Base-by-base conservation (phyloP, 2,888 invertebrate genomes). In the Eristalis pertinax region DNA sequence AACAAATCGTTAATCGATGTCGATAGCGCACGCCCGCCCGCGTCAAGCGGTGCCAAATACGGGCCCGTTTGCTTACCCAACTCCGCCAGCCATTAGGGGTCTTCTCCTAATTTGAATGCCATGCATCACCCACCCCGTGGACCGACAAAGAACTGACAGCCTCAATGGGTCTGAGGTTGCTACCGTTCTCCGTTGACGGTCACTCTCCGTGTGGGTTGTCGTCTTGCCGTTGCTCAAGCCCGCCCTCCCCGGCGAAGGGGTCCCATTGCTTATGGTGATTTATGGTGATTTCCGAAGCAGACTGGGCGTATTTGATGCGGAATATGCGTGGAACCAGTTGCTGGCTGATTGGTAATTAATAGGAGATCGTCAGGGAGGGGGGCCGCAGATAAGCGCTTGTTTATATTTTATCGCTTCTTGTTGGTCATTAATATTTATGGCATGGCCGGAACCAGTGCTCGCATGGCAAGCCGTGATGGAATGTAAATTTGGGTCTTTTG, bases 401-500 rank as follows among this genome's bases (percentile, higher is more conserved):
- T 50, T 50, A 50, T 19, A 50, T 50, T 50, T 50, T 50, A 50
- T 50, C 8, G 50, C 10, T 19, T 62, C n/a, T 62, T 35, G 50
- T 35, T 64, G 56, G 19, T 60, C 56, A 65, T 74, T 65, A 74
- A 74, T 74, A 74, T 74, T 74, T 58, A 56, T 74, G n/a, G 15
- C 26, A 62, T 60, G 60, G 41, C 60, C 32, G 29, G 63, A 63
- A 73, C 43, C 43, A 43, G 29, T 4, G 29, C 2, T 29, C 29
- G 29, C 29, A 29, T 29, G 29, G 29, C 29, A 29, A 29, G 32
- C 32, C 32, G 32, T 62, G 24, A 11, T 50, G 8, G 19, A 5
- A 50, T 50, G 50, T 8, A 19, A 50, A 50, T 50, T 50, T 4
- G n/a, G n/a, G 50, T 50, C 19, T 50, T 50, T 8, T 19, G 50